Evolutionary conservation across 2,113 vertebrate species (phyloP), one percentile per base, ranked within the genome.

Genomic region (Vulpes lagopus): DNA sequence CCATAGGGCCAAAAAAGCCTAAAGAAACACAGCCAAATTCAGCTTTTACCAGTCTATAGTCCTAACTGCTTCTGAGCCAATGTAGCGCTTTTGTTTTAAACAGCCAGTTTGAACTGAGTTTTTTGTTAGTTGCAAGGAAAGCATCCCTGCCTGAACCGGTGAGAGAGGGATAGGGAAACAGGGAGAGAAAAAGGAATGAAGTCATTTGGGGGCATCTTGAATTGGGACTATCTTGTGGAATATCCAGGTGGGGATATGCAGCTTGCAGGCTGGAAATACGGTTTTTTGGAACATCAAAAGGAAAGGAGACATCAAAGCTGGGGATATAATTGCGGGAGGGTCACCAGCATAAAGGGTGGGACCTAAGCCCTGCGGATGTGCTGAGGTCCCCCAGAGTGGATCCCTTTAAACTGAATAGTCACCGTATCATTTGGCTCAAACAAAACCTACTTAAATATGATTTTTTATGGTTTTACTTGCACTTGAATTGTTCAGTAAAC

Each of bases 1-100:
- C 1, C 11, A 27, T 1, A 53, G 62, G 79, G 11, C 2, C 32
- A 79, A 64, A 67, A 92, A 20, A 43, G 57, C 8, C 78, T 67
- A 19, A 55, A 91, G 38, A 92, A 89, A n/a, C 5, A 15, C 32
- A 69, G 79, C 19, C 27, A 81, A 32, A 82, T n/a, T 51, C 22
- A 64, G 35, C 7, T 86, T 76, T 17, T 65, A 30, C 5, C 25
- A 22, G 3, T 25, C 14, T 78, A 8, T 12, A 86, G 14, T 2
- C 32, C n/a, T 25, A 59, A 16, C 38, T 64, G 38, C 23, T 76
- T 92, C 53, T 73, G 64, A 85, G 17, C 8, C n/a, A 71, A 38
- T 55, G 2, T 62, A 80, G 43, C n/a, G 84, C 76, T 23, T 74
- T 97, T 22, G 30, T 65, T 67, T 94, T 94, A 92, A 65, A 62